Evolutionary conservation across 2,888 invertebrate species (phyloP).

Genomic region (Liopterus haemorrhoidalis): DNA sequence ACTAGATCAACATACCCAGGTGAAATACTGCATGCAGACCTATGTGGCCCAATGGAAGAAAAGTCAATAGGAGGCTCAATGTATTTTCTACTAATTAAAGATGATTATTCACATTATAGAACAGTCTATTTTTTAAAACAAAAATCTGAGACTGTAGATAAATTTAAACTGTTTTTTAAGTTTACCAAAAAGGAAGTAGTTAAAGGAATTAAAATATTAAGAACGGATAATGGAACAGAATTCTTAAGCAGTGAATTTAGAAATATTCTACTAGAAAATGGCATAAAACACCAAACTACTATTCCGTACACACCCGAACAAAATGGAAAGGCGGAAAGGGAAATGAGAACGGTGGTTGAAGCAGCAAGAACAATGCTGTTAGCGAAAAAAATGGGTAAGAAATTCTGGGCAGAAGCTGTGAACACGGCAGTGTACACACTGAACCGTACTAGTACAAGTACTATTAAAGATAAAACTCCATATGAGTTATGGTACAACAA

Average conservation of each 20-base stretch:
- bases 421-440: conserved; percentile 29
- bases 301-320: conserved; percentile 39
- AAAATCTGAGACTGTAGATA: conserved; percentile 27
- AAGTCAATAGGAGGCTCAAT: conserved; percentile 20
- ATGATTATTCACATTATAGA: conserved; percentile 29
- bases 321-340: conserved; percentile 39
- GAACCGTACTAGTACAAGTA: conserved; percentile 29
- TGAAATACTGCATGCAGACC: conserved; percentile 24
- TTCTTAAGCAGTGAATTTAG: conserved; percentile 32
- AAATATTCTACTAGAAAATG: conserved; percentile 28
- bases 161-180: conserved; percentile 28
- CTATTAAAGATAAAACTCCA: conserved; percentile 32
- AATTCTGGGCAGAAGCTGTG: conserved; percentile 38
- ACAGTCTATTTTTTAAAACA: conserved; percentile 29
- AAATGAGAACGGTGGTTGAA: conserved; percentile 39
- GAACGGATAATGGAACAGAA: conserved; percentile 36
- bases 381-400: conserved; percentile 30
- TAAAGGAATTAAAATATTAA: conserved; percentile 30
- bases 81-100: conserved; percentile 27
- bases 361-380: conserved; percentile 34
- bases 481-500: conserved; percentile 40
- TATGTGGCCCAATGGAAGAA: conserved; percentile 25
- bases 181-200: conserved; percentile 34
- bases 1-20: conserved; percentile 16
- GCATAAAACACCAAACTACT: conserved; percentile 35